Percentiles rank a stretch among this genome's conserved stretches.
Conservation (phyloP, 1,140 invertebrate genomes). For the Heliconius congener region DNA sequence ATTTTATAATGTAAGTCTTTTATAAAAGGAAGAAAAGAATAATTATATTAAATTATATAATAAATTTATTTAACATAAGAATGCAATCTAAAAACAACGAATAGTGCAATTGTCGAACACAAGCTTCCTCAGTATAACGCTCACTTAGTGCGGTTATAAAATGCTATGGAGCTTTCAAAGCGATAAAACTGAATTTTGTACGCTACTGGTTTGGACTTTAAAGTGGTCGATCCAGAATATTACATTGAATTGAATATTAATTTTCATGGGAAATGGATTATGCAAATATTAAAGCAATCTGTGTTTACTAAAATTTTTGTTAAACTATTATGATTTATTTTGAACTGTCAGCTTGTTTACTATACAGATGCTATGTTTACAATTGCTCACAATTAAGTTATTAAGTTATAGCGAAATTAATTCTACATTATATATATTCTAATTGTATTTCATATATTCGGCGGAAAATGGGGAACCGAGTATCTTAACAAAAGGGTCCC, state of each 20-base stretch:
- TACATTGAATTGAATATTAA: constrained; percentile 16
- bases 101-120: background rate
- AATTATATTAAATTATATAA: background rate
- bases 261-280: background rate
- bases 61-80: background rate
- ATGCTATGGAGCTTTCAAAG: constrained; percentile 19
- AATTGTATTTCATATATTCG: no score
- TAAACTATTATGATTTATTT: background rate
- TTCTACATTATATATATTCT: no score
- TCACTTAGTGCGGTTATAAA: constrained; percentile 17
- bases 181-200: constrained; percentile 15
- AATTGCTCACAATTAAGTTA: background rate
- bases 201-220: background rate
- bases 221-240: constrained; percentile 14
- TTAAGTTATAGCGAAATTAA: background rate
- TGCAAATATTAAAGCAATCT: background rate
- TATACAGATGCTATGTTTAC: background rate
- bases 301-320: background rate
- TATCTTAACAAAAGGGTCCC: no score
- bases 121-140: background rate
- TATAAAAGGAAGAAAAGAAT: no score
- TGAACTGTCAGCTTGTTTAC: background rate
- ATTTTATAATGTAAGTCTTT: no score
- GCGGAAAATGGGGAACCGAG: no score
- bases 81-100: background rate